Evolutionary conservation across 2,113 vertebrate species (phyloP), one percentile per base, ranked within the genome.

Genomic region (Apus apus): DNA sequence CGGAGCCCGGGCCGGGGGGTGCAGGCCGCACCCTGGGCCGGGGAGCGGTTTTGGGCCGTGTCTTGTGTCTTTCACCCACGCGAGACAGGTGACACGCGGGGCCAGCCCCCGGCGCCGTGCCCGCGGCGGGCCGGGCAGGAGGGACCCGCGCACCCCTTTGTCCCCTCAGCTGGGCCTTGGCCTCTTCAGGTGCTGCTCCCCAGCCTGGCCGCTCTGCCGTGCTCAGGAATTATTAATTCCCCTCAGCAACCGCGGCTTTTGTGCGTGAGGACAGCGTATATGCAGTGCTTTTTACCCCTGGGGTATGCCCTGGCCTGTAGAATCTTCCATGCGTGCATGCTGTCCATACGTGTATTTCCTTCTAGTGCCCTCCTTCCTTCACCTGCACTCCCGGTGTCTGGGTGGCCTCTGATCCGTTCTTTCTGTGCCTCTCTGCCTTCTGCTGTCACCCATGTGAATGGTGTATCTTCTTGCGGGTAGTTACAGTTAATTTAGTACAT

Each of bases 301-400:
- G 16, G 10, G 0, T 3, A 0, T 38, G 32, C n/a, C 38, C 58
- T 53, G 15, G 48, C 6, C 4, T 29, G 54, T 8, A 60, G 32
- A 11, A 2, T 18, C 30, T 30, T 16, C 0, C 0, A 5, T 21
- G 34, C 6, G 1, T 14, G 34, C 4, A 0, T 7, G 0, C 22
- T 11, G 68, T 5, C 51, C 46, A 0, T 1, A 29, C 38, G 1
- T 27, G 29, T 9, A 1, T 87, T 65, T 56, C 51, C 51, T 30
- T 32, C 70, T 8, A n/a, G 48, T 2, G 13, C 15, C 1, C 40
- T 36, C 16, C 60, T 65, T 29, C 1, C 0, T 26, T 76, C 60
- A 29, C 60, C 45, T 21, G 71, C n/a, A 0, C 5, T 46, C 40
- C 18, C 40, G 45, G 43, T 21, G 13, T 21, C 57, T n/a, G 21